Evolutionary conservation across 2,888 invertebrate genomes (phyloP), one percentile per base, ranked within the genome.

Genomic region (Eurois occulta): DNA sequence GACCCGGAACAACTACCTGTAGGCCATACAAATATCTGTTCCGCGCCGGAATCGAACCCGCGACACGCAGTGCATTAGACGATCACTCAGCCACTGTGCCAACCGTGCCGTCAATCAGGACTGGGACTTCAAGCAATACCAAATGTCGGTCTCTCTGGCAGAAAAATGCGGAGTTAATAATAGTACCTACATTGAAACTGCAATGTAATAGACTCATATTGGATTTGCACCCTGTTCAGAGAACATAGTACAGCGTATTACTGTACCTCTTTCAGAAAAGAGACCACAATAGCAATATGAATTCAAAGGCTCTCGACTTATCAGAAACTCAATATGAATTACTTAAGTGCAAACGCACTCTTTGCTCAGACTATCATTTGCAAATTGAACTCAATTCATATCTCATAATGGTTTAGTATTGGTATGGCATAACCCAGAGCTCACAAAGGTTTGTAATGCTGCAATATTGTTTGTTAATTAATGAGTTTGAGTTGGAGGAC

Each of bases 361-460:
- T 75, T 75, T 75, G 43, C 28, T 58, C 43, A 35, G 8, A 21
- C 21, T 28, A 60, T 58, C 35, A 24, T 75, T 58, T 60, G 75
- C 35, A 75, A 58, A 74, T 74, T 75, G 46, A 28, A 46, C 43
- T 75, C n/a, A 32, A 46, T 75, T 46, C 32, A 32, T 75, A 75
- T 75, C 75, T 38, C 28, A 46, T 58, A 46, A 75, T 60, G 10
- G 60, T 46, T 75, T 32, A 46, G 10, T 75, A 13, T 62, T n/a
- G 46, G n/a, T 48, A 16, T 11, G 10, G 64, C n/a, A 35, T 76
- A 48, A 52, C 21, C 21, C 21, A 32, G 38, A 41, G 32, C 18
- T 32, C 11, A 52, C n/a, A 75, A 48, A 62, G 21, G 13, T n/a
- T 52, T 24, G n/a, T 28, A 60, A 46, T 46, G 38, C 24, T 24